These are phyloP conservation scores for Oligia strigilis DNA, from an alignment of 2,888 invertebrate genomes.

Conservation along the genomic window DNA sequence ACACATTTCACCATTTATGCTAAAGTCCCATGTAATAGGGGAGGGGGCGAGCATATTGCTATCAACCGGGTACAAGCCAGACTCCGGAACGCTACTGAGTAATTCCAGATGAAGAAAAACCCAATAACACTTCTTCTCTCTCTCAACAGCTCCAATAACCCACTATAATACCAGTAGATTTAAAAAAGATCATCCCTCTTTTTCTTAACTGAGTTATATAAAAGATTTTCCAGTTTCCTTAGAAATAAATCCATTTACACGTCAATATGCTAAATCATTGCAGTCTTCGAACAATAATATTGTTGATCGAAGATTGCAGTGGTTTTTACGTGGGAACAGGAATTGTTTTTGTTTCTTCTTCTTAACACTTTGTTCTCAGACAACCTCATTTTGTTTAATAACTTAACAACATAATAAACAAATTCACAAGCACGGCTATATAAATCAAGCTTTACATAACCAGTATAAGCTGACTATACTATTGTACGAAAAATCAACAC, in stretches of 20 bases:
- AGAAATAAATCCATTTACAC: background rate
- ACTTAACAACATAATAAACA: background rate
- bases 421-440: background rate
- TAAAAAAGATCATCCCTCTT: too few species aligned
- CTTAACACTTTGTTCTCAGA: background rate
- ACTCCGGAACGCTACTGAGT: too few species aligned
- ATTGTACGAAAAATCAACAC: background rate
- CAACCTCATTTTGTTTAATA: background rate
- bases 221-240: background rate
- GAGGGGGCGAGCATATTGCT: too few species aligned
- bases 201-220: background rate
- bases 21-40: too few species aligned
- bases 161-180: too few species aligned
- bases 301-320: too few species aligned
- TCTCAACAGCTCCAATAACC: background rate
- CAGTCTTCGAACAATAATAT: too few species aligned
- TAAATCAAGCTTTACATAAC: background rate
- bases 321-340: constrained; percentile 4
- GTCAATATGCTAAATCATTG: background rate
- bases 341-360: background rate
- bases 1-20: too few species aligned
- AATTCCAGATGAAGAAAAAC: too few species aligned
- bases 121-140: background rate
- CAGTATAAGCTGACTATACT: background rate
- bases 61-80: too few species aligned